Evolutionary conservation across 2,888 invertebrate species (phyloP), one percentile per base, ranked within the genome.

Genomic region (Bimastos eiseni): DNA sequence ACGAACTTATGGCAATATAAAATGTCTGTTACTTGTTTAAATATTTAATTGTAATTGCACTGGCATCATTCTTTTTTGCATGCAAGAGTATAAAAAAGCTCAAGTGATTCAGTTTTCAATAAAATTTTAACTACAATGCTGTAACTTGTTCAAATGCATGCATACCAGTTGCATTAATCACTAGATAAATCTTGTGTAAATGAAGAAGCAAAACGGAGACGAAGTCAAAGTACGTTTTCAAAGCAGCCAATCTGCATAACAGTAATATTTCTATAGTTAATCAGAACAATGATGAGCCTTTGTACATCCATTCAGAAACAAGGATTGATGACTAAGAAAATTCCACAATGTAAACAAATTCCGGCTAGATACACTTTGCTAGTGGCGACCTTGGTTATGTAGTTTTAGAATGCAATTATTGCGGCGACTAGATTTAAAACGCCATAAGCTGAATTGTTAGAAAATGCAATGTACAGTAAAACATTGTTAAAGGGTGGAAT

Each of bases 161-260:
- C 5, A n/a, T n/a, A n/a, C 70, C 70, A 70, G n/a, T 70, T n/a
- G 70, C 70, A n/a, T 70, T 70, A 70, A n/a, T 8, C 70, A 70
- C 3, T 70, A 13, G 17, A 3, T 11, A 5, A n/a, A 70, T 70
- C 70, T n/a, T 70, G 70, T 70, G 70, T 70, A 70, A 70, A 70
- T 11, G 24, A 70, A 8, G 30, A 70, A 11, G 70, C 70, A 70
- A 13, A n/a, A n/a, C n/a, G 30, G 30, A 70, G 70, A 70, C 13
- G n/a, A n/a, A n/a, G n/a, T n/a, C n/a, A 70, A 30, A 70, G 70
- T n/a, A 70, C 70, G 13, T 70, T 70, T 70, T n/a, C 49, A 70
- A 70, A 70, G 70, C n/a, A 70, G 70, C 70, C 70, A 70, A 70
- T 70, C 30, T n/a, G 70, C n/a, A 70, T 70, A 70, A 70, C 70